Evolutionary conservation across 2,797 vertebrate species (phyloP).

Genomic region (Apogon talboti): DNA sequence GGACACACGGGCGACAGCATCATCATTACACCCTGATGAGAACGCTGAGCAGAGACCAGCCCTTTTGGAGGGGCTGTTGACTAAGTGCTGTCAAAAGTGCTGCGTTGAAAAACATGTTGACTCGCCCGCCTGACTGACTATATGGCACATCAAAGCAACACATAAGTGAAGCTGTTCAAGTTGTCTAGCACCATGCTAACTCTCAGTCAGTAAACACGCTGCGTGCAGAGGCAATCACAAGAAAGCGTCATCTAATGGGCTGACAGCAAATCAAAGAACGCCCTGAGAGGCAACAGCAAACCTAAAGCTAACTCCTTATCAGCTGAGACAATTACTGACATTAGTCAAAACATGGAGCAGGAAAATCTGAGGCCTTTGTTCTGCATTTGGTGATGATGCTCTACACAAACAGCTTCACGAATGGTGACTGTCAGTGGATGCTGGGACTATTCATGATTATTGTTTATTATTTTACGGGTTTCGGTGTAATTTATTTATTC

Average conservation of each 20-base stretch:
- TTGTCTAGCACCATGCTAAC: constrained; percentile 64
- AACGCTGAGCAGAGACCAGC: constrained; percentile 29
- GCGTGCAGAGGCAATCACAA: constrained; percentile 51
- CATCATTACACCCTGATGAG: constrained; percentile 24
- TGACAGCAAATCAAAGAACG: constrained; percentile 78
- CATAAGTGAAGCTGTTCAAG: constrained; percentile 66
- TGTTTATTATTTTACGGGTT: constrained; percentile 1
- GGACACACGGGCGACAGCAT: constrained; percentile 18
- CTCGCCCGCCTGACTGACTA: constrained; percentile 50
- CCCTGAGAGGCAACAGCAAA: constrained; percentile 64
- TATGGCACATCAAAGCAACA: constrained; percentile 74
- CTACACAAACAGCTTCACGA: constrained; percentile 24
- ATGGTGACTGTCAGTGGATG: constrained; percentile 12
- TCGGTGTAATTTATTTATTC: too few species aligned
- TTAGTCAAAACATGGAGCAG: constrained; percentile 73
- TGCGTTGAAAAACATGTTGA: constrained; percentile 64
- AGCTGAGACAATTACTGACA: constrained; percentile 80
- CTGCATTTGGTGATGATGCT: constrained; percentile 50
- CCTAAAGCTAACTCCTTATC: constrained; percentile 67
- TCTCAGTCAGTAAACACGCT: constrained; percentile 58
- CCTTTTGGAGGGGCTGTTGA: constrained; percentile 53
- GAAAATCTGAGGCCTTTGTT: constrained; percentile 62
- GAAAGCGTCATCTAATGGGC: constrained; percentile 61
- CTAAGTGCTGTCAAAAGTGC: constrained; percentile 70
- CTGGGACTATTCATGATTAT: background rate